phyloP scores from a whole-genome alignment of 2,113 vertebrate species.

The Calidris pugnax region DNA sequence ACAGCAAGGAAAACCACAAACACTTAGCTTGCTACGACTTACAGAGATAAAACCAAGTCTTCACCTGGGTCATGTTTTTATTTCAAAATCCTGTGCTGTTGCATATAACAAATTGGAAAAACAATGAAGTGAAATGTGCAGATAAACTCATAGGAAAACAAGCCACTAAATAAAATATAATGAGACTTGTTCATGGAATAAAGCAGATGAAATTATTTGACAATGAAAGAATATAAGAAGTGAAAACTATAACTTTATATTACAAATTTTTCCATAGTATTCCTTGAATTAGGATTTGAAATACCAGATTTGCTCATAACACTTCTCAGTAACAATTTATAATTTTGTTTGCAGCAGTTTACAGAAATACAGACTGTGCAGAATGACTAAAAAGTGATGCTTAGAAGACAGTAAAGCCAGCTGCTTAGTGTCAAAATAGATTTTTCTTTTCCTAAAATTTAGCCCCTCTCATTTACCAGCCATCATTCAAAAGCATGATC shows the following conservation, averaged over 20 bases:
- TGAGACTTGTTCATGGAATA: neutral
- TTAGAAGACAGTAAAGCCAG: neutral
- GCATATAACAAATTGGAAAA: slow-evolving; percentile 76
- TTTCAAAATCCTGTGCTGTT: slow-evolving; percentile 77
- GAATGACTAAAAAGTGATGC: neutral
- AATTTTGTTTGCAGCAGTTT: neutral
- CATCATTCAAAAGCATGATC: neutral
- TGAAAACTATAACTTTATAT: neutral
- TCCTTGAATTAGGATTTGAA: neutral
- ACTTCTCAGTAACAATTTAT: neutral
- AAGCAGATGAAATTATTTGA: neutral
- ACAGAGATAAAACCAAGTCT: slow-evolving; percentile 81
- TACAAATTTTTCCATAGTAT: neutral
- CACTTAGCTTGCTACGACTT: slow-evolving; percentile 73
- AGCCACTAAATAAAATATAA: neutral
- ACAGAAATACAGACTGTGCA: neutral
- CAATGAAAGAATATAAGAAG: neutral
- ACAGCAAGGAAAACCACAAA: slow-evolving; percentile 68
- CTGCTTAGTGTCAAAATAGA: slow-evolving; percentile 11
- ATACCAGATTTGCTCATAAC: neutral
- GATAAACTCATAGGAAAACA: slow-evolving; percentile 41
- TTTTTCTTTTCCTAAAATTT: slow-evolving; percentile 11
- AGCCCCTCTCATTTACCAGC: neutral
- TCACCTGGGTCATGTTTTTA: slow-evolving; percentile 76
- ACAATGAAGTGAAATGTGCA: slow-evolving; percentile 55